A percentile compares a stretch with the other conserved stretches of the same genome.
These are phyloP conservation scores for Danionella cerebrum DNA, from an alignment of 2,113 vertebrate species.

Conservation along the genomic window DNA sequence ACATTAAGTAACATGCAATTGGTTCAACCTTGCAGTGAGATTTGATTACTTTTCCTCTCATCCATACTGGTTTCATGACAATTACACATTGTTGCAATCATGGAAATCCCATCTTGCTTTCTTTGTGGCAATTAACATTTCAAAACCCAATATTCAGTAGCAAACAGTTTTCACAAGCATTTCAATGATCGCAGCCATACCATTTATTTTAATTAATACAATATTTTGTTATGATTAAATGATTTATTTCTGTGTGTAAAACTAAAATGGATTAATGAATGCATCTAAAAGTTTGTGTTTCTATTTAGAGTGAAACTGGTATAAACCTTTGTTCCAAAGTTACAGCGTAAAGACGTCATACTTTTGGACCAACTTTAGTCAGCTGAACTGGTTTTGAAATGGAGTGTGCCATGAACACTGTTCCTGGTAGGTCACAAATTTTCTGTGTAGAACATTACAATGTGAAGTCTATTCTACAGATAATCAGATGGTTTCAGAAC, in stretches of 20 bases:
- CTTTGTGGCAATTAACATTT: background rate
- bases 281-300: too few relatives aligned
- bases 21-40: background rate
- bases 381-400: constrained; percentile 33
- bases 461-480: too few relatives aligned
- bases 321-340: background rate
- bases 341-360: background rate
- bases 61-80: background rate
- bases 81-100: background rate
- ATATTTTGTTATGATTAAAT: background rate
- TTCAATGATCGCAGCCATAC: background rate
- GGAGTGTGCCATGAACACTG: constrained; percentile 58
- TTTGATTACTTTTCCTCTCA: background rate
- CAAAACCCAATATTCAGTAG: background rate
- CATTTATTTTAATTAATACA: background rate
- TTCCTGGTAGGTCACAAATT: constrained; percentile 42
- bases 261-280: too few relatives aligned
- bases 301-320: constrained; percentile 6
- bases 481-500: background rate
- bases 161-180: background rate
- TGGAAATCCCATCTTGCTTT: background rate
- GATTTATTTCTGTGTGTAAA: too few relatives aligned
- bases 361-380: background rate
- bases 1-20: background rate
- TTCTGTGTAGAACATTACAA: too few relatives aligned